Conservation (phyloP, 2,113 vertebrate species). For the Heptranchias perlo region DNA sequence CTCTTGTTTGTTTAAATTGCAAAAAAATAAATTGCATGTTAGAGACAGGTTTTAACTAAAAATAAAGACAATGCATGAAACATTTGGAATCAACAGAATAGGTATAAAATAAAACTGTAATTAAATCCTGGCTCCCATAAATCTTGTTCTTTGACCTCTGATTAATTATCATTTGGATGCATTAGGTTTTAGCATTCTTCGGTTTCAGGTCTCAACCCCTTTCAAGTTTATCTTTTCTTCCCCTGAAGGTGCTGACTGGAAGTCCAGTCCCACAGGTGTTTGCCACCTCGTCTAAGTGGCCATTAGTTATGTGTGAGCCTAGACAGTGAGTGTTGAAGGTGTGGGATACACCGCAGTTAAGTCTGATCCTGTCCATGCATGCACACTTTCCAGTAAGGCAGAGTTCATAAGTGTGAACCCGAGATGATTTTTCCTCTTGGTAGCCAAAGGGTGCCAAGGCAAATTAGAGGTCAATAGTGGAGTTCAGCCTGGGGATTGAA, state of each 20-base stretch:
- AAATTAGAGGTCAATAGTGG: constrained; percentile 10
- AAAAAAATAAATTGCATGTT: constrained; percentile 28
- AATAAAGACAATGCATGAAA: constrained; percentile 26
- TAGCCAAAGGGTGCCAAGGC: constrained; percentile 25
- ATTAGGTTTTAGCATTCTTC: neutral
- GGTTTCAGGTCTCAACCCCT: neutral
- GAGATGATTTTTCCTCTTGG: neutral
- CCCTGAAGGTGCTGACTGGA: neutral
- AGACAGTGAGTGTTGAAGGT: neutral
- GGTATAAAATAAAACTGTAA: constrained; percentile 11
- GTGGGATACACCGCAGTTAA: constrained; percentile 3
- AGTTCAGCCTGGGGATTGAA: neutral
- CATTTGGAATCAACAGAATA: constrained; percentile 19
- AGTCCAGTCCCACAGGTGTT: neutral
- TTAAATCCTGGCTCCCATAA: neutral
- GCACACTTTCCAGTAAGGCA: neutral
- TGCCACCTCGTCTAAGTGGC: neutral
- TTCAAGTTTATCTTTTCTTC: neutral
- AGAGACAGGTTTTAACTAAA: constrained; percentile 13
- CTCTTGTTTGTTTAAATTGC: constrained; percentile 32
- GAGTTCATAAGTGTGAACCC: neutral
- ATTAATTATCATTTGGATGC: neutral
- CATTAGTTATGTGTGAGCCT: neutral
- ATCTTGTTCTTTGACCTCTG: constrained; percentile 1
- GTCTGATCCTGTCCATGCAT: constrained; percentile 24